A percentile compares a stretch with the other conserved stretches of the same genome.
These are phyloP conservation scores for Heliconius congener DNA, from an alignment of 1,140 invertebrate species.

Conservation along the genomic window DNA sequence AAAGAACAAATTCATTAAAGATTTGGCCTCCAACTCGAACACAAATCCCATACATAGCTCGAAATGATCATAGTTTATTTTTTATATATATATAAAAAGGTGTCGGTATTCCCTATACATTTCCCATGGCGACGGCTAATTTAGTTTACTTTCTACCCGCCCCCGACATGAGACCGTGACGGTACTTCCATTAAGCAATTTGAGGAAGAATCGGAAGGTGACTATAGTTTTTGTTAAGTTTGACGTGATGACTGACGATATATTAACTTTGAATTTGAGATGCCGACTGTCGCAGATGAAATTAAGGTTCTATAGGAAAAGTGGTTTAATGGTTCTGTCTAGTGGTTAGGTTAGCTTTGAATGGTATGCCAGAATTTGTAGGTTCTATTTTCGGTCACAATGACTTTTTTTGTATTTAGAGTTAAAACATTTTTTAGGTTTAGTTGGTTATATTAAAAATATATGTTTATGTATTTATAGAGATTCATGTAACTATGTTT, in stretches of 20 bases:
- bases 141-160: conserved; percentile 17
- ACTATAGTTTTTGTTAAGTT: conserved; percentile 30
- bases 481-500: too few relatives aligned
- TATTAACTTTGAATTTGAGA: conserved; percentile 20
- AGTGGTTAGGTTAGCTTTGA: not conserved
- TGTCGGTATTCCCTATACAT: not conserved
- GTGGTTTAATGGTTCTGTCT: not conserved
- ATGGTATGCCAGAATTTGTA: not conserved
- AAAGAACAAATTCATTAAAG: too few relatives aligned
- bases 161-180: conserved; percentile 34
- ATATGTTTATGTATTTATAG: too few relatives aligned
- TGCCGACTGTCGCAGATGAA: conserved; percentile 24
- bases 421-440: too few relatives aligned
- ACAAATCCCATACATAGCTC: not conserved
- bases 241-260: conserved; percentile 19
- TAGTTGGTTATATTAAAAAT: too few relatives aligned
- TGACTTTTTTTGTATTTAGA: not conserved
- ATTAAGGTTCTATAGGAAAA: not conserved
- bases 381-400: not conserved
- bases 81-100: not conserved
- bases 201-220: conserved; percentile 28
- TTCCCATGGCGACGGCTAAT: conserved; percentile 5
- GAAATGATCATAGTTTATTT: not conserved
- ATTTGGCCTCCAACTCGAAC: too few relatives aligned
- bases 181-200: conserved; percentile 38